phyloP scores from a whole-genome alignment of 2,113 vertebrate genomes.

The Oophaga pumilio region DNA sequence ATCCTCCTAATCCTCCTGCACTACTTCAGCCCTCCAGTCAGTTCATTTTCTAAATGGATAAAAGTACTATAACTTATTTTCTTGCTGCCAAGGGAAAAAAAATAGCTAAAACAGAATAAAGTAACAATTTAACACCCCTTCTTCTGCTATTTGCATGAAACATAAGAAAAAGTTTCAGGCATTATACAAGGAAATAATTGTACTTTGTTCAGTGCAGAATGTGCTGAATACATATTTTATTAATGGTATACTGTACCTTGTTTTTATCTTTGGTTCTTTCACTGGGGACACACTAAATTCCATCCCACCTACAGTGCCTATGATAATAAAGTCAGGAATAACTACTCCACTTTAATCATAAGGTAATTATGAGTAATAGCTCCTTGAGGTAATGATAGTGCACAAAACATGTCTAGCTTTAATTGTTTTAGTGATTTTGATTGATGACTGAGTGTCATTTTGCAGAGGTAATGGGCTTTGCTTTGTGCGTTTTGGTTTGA shows the following conservation, averaged over 20 bases:
- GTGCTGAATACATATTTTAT: conserved; percentile 50
- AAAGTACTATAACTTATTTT: conserved; percentile 37
- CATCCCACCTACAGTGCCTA: conserved; percentile 49
- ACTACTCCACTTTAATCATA: conserved; percentile 53
- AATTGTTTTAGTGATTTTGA: conserved; percentile 53
- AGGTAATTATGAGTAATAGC: conserved; percentile 47
- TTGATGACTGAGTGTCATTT: conserved; percentile 42
- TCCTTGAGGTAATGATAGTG: conserved; percentile 38
- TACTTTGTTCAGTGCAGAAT: conserved; percentile 30
- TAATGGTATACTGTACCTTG: conserved; percentile 25
- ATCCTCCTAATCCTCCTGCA: conserved; percentile 37
- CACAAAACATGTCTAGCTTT: conserved; percentile 52
- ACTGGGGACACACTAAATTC: conserved; percentile 41
- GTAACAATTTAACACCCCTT: conserved; percentile 28
- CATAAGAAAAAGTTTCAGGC: conserved; percentile 38
- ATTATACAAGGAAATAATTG: conserved; percentile 31
- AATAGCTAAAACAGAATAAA: conserved; percentile 25
- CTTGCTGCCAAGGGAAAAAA: conserved; percentile 44
- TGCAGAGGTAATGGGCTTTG: not conserved
- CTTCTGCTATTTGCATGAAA: conserved; percentile 35
- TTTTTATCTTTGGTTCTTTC: conserved; percentile 26
- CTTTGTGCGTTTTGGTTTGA: not conserved
- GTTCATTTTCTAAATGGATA: conserved; percentile 46
- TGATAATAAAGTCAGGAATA: conserved; percentile 49
- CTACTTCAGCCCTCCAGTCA: conserved; percentile 37